Base-by-base conservation (phyloP, 1,140 invertebrate species). In the Nautilus pompilius region DNA sequence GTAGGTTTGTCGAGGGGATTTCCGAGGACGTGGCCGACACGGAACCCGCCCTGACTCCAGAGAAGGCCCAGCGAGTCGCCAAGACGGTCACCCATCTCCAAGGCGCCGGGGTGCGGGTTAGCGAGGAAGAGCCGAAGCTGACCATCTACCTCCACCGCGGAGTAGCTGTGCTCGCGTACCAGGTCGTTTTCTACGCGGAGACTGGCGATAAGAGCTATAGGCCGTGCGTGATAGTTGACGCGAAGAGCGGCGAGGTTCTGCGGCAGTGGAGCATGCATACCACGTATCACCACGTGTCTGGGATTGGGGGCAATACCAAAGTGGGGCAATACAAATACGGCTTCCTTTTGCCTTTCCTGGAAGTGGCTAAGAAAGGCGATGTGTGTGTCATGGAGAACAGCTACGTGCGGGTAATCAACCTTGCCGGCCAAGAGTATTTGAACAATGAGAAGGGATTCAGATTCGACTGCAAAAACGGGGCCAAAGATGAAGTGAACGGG, bases 351-450 rank as follows among this genome's bases (percentile, higher is more conserved):
- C 45, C 58, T 20, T 72, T 65, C 46, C 58, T 70, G 13, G 45
- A 65, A 5, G 33, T 64, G 2, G 63, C 32, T 6, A 56, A 56
- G 8, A 36, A 57, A 2, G 60, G 62, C 2, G 54, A 63, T 10
- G 58, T 15, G 1, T 74, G 72, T 28, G 57, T 58, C 33, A 34
- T 70, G 17, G 70, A 69, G 54, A 74, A 74, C 46, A 45, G 68
- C 10, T 66, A 68, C 53, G 72, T 74, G 13, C 58, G 62, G 3
- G 64, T 74, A 24, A 49, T 72, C n/a, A 63, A 74, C 29, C 69
- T 72, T 30, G 26, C 34, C 13, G 41, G 56, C 8, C 36, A 41
- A 22, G 24, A 55, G 13, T 20, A 63, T n/a, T 22, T 51, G 5
- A 58, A 60, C 29, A 63, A 62, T 28, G 48, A 51, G 3, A 58